Conservation (phyloP, 2,113 vertebrate genomes). For the Heliornis fulica region DNA sequence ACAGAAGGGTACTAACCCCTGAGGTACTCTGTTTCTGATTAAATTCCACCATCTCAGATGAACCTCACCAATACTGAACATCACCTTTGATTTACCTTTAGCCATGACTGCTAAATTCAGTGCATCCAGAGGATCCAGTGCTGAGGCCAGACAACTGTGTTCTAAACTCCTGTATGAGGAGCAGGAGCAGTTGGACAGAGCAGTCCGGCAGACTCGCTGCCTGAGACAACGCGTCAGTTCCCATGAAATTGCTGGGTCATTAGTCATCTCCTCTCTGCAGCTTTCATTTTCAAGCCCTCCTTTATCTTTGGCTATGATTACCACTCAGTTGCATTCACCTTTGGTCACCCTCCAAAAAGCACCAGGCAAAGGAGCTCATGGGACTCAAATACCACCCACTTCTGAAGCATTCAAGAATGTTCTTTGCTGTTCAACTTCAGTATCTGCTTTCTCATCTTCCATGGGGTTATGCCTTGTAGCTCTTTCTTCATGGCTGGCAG, state of each 20-base stretch:
- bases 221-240: neutral
- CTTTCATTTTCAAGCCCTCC: slow-evolving; percentile 46
- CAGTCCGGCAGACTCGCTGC: neutral
- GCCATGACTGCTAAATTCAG: neutral
- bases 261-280: slow-evolving; percentile 26
- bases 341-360: slow-evolving; percentile 44
- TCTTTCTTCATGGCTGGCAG: slow-evolving; percentile 11
- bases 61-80: neutral
- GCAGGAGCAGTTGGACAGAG: neutral
- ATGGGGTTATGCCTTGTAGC: slow-evolving; percentile 16
- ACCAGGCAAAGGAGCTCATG: neutral
- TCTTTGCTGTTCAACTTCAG: neutral
- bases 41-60: neutral
- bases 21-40: neutral
- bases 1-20: neutral
- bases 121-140: neutral
- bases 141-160: neutral
- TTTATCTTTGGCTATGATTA: slow-evolving; percentile 51
- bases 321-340: slow-evolving; percentile 15
- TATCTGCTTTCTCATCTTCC: slow-evolving; percentile 52
- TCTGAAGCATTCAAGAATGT: slow-evolving; percentile 23
- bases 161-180: neutral
- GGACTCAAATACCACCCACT: slow-evolving; percentile 40
- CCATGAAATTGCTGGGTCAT: slow-evolving; percentile 2
- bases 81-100: neutral